Conservation (phyloP, 2,113 vertebrate species). For the Entelurus aequoreus region DNA sequence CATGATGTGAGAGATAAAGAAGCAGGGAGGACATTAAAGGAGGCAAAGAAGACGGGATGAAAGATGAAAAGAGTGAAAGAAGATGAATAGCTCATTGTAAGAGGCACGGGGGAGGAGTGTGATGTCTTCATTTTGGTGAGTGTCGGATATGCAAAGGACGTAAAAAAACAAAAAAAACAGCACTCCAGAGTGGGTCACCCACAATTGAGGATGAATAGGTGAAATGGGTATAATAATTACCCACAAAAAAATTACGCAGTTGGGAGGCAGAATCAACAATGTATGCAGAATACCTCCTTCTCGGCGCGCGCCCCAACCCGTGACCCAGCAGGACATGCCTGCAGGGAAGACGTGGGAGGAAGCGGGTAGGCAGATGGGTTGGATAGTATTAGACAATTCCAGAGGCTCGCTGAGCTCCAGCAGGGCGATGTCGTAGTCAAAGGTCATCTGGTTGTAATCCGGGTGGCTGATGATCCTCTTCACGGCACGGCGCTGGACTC, state of each 20-base stretch:
- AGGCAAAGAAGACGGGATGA: conserved; percentile 23
- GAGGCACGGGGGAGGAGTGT: conserved; percentile 25
- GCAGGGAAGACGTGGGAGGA: conserved; percentile 70
- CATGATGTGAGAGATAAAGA: conserved; percentile 40
- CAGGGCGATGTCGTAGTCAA: conserved; percentile 74
- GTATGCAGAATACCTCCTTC: conserved; percentile 68
- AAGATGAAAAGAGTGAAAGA: conserved; percentile 28
- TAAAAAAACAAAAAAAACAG: conserved; percentile 2
- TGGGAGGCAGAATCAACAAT: conserved; percentile 12
- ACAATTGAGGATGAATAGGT: conserved; percentile 14
- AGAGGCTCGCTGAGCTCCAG: conserved; percentile 71
- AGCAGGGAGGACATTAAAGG: conserved; percentile 46
- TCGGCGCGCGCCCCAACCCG: conserved; percentile 70
- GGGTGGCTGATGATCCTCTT: conserved; percentile 67
- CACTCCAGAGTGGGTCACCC: conserved; percentile 12
- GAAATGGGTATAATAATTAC: conserved; percentile 8
- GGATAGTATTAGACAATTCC: conserved; percentile 67
- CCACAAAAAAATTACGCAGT: not conserved
- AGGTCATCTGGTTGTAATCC: conserved; percentile 64
- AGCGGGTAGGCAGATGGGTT: conserved; percentile 73
- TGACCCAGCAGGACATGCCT: conserved; percentile 72
- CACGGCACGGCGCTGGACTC: conserved; percentile 24
- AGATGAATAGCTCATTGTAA: conserved; percentile 33
- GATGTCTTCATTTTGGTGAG: conserved; percentile 24
- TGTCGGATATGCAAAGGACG: conserved; percentile 21